Base-by-base conservation (phyloP, 2,113 vertebrate species). In the Setophaga kirtlandii region DNA sequence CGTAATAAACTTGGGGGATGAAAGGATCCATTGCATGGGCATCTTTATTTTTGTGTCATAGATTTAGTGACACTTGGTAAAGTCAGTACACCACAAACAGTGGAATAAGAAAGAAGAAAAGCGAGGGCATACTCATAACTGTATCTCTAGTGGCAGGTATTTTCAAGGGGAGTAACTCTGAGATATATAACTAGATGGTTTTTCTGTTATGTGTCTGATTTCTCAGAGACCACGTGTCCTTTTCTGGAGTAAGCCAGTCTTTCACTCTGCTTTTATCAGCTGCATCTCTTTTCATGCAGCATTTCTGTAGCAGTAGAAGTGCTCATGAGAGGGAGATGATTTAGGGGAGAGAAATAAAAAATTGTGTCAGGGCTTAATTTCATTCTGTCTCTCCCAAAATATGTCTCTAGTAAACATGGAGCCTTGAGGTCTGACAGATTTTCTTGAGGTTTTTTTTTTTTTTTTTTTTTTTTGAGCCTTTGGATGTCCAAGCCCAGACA, bases 11-110 rank as follows among this genome's bases (percentile, higher is more conserved):
- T 44, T 56, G 12, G 41, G 28, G 18, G 55, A 30, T 47, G 44
- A 47, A 75, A 68, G 47, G 64, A 39, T 77, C 33, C 16, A 16
- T 37, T 64, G 30, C 30, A 25, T 39, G 35, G 25, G 6, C 64
- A 64, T 87, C 46, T 47, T 70, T 69, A 52, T 39, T 93, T 94
- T 89, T 77, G 50, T 93, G 91, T 91, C 77, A 44, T 96, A 50
- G 16, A 4, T 78, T 75, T 92, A 88, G 73, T 84, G 95, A 83
- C 49, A 52, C 47, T 93, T 83, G n/a, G 55, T 82, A 78, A 86
- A 81, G 90, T 88, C 70, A 62, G 22, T 91, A 83, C 18, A 25
- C 44, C 20, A 58, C 71, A 21, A 55, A 74, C 24, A 62, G 52
- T 49, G 18, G 70, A 96, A 62, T 79, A 93, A 75, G 52, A 59